These are phyloP conservation scores for Trididemnum clinides DNA, from an alignment of 23 tunicate genomes.

Conservation along the genomic window DNA sequence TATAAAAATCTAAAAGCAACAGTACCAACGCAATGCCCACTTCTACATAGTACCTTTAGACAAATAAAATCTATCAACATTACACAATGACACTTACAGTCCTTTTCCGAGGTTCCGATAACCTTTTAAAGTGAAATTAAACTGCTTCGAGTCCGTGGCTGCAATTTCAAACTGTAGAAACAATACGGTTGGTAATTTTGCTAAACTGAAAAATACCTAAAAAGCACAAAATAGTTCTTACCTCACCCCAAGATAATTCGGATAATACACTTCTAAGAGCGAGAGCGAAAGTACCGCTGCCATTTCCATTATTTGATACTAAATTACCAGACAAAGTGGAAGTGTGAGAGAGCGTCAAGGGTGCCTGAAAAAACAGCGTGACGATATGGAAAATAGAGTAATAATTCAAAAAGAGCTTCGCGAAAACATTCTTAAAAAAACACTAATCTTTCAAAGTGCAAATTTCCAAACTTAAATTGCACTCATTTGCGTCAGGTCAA, in stretches of 20 bases:
- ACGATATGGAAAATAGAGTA: too few relatives aligned
- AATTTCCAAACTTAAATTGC: too few relatives aligned
- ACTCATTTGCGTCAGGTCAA: too few relatives aligned
- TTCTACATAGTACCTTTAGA: too few relatives aligned
- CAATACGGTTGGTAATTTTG: neutral
- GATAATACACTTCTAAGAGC: slow-evolving; percentile 46
- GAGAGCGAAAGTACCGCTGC: slow-evolving; percentile 64
- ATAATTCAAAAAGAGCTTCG: too few relatives aligned
- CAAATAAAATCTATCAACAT: too few relatives aligned
- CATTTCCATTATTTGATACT: slow-evolving; percentile 80
- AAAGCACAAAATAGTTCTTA: neutral
- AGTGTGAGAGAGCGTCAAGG: slow-evolving; percentile 71
- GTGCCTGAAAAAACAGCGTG: too few relatives aligned
- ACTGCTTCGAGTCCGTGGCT: slow-evolving; percentile 56
- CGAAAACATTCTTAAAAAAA: too few relatives aligned
- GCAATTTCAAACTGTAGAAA: slow-evolving; percentile 43
- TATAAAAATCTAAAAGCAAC: too few relatives aligned
- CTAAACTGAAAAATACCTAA: neutral
- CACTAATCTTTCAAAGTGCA: too few relatives aligned
- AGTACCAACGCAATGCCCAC: too few relatives aligned
- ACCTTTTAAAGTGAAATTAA: slow-evolving; percentile 64
- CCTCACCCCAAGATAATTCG: slow-evolving; percentile 83
- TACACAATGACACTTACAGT: slow-evolving; percentile 68
- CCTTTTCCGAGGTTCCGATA: slow-evolving; percentile 72
- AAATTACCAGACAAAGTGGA: slow-evolving; percentile 81